These are phyloP conservation scores for Eunapius fragilis DNA, from an alignment of 37 sponge, comb jelly and placozoan genomes.

Conservation along the genomic window DNA sequence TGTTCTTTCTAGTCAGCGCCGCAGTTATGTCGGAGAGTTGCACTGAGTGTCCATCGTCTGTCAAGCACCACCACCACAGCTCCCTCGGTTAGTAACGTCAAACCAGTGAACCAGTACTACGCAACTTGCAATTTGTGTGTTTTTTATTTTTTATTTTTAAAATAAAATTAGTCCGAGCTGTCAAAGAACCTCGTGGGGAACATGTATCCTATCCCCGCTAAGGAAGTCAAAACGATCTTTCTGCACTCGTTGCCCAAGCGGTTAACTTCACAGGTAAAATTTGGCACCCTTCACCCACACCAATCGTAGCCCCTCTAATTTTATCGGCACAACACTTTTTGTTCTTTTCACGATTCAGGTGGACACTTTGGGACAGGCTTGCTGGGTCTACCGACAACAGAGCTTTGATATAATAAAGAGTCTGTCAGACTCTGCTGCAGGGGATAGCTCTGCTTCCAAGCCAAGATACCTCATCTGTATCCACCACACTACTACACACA, in stretches of 20 bases:
- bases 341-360: too few relatives aligned
- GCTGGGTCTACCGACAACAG: slow-evolving; percentile 58
- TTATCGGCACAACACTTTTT: too few relatives aligned
- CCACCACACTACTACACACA: not conserved
- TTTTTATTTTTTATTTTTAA: too few relatives aligned
- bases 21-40: too few relatives aligned
- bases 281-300: too few relatives aligned
- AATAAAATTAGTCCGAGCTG: slow-evolving; percentile 33
- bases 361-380: slow-evolving; percentile 14
- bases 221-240: slow-evolving; percentile 26
- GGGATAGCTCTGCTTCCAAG: not conserved
- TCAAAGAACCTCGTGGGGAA: slow-evolving; percentile 9
- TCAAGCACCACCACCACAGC: too few relatives aligned
- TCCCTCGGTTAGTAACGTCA: too few relatives aligned
- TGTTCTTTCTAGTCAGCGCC: too few relatives aligned
- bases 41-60: too few relatives aligned
- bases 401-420: slow-evolving; percentile 34
- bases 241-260: slow-evolving; percentile 23
- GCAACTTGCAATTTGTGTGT: not conserved
- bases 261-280: slow-evolving; percentile 31
- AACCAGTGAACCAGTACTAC: not conserved
- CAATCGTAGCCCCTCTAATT: too few relatives aligned
- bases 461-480: slow-evolving; percentile 44
- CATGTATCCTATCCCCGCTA: slow-evolving; percentile 9
- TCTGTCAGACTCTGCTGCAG: not conserved